These are phyloP conservation scores for Eretmocerus hayati DNA, from an alignment of 2,888 invertebrate genomes.

Conservation along the genomic window DNA sequence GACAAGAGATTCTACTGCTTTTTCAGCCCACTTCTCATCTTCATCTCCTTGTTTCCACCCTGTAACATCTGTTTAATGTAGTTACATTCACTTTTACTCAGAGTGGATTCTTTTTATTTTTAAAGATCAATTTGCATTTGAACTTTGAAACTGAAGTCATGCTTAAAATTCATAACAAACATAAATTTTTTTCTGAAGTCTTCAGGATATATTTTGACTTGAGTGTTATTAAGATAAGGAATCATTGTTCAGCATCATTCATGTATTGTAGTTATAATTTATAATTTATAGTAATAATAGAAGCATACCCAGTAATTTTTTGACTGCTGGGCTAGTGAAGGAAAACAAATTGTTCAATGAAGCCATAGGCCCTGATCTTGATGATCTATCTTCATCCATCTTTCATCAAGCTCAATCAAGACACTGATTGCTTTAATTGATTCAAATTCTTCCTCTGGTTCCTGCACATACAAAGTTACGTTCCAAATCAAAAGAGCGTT, in stretches of 20 bases:
- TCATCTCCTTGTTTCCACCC: slow-evolving; percentile 60
- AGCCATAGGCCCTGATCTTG: slow-evolving; percentile 33
- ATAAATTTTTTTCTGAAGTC: no score
- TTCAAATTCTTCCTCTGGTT: slow-evolving; percentile 7
- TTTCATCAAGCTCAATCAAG: not conserved
- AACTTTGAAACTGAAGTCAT: no score
- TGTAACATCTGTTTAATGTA: slow-evolving; percentile 5
- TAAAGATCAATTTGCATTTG: no score
- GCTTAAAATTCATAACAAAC: no score
- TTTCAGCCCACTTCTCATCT: slow-evolving; percentile 89
- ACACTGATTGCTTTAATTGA: slow-evolving; percentile 3
- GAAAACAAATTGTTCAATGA: slow-evolving; percentile 53
- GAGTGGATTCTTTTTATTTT: no score
- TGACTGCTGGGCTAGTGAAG: slow-evolving; percentile 53
- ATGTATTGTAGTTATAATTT: no score
- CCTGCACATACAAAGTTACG: slow-evolving; percentile 2
- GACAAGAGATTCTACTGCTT: slow-evolving; percentile 93
- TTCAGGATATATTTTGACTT: no score
- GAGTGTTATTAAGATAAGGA: no score
- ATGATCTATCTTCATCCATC: slow-evolving; percentile 25
- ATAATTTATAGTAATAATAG: no score
- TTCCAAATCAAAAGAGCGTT: not conserved
- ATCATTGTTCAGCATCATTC: no score
- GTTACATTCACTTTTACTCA: not conserved
- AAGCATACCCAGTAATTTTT: slow-evolving; percentile 46